Evolutionary conservation across 2,113 vertebrate genomes (phyloP).

Genomic region (Atrichornis clamosus): DNA sequence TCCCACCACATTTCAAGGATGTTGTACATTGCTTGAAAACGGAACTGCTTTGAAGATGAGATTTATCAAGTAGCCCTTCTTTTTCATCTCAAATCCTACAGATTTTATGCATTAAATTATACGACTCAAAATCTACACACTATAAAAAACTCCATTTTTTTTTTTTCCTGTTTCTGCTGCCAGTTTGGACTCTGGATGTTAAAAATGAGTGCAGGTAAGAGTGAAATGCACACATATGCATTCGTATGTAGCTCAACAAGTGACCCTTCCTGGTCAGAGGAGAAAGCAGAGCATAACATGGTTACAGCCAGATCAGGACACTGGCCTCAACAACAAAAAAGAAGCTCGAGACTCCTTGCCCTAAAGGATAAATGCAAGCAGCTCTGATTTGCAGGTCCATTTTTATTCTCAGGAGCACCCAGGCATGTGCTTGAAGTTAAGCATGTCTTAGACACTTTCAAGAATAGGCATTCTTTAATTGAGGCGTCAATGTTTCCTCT

Average conservation of each 20-base stretch:
- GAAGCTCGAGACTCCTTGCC: background rate
- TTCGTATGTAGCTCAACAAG: background rate
- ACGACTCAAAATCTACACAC: background rate
- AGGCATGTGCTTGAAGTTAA: background rate
- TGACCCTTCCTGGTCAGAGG: background rate
- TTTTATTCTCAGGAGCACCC: background rate
- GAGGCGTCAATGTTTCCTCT: background rate
- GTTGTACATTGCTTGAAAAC: background rate
- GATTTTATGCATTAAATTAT: background rate
- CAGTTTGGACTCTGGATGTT: background rate
- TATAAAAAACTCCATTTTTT: background rate
- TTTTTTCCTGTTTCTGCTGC: background rate
- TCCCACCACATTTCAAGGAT: background rate
- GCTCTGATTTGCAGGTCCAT: background rate
- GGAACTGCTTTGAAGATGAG: background rate
- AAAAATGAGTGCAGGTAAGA: background rate
- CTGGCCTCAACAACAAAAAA: background rate
- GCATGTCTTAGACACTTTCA: background rate
- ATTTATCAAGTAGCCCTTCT: background rate
- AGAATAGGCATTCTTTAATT: background rate
- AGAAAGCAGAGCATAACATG: background rate
- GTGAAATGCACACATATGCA: background rate
- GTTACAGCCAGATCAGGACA: background rate
- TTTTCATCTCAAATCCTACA: background rate
- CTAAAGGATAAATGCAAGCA: background rate